A percentile compares a stretch with the other conserved stretches of the same genome.
phyloP scores from a whole-genome alignment of 1,140 invertebrate genomes.

The Drosophila aff. region DNA sequence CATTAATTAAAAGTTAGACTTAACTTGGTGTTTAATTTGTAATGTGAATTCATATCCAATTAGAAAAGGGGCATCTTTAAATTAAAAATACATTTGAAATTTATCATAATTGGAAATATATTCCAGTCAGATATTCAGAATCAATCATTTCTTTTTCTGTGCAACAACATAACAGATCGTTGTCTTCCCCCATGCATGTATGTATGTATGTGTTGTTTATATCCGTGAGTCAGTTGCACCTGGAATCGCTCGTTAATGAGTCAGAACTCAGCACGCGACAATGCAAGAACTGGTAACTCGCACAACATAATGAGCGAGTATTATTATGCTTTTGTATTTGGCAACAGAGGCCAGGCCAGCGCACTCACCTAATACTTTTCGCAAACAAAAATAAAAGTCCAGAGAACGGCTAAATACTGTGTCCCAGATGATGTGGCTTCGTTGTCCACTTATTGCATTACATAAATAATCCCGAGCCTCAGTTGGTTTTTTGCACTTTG shows the following conservation, averaged over 20 bases:
- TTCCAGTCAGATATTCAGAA: neutral
- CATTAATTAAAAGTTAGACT: too few species aligned
- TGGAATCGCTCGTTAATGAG: slow-evolving; percentile 33
- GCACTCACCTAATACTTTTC: slow-evolving; percentile 46
- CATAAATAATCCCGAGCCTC: slow-evolving; percentile 24
- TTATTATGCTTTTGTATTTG: slow-evolving; percentile 16
- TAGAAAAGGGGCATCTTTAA: too few species aligned
- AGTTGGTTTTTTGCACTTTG: slow-evolving; percentile 13
- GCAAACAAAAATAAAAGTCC: slow-evolving; percentile 4
- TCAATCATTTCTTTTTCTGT: too few species aligned
- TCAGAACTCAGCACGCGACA: slow-evolving; percentile 42
- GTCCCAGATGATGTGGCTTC: slow-evolving; percentile 5
- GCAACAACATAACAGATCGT: slow-evolving; percentile 8
- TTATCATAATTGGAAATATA: neutral
- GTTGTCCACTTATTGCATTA: slow-evolving; percentile 18
- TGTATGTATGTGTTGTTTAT: slow-evolving; percentile 2
- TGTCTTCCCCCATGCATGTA: too few species aligned
- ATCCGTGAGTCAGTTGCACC: slow-evolving; percentile 34
- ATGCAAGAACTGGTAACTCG: neutral
- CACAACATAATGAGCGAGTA: neutral
- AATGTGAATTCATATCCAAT: too few species aligned
- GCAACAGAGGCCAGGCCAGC: too few species aligned
- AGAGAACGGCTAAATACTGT: slow-evolving; percentile 14
- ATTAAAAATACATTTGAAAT: neutral
- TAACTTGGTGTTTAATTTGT: too few species aligned